Evolutionary conservation across 2,888 invertebrate genomes (phyloP).

Genomic region (Watsonalla binaria): DNA sequence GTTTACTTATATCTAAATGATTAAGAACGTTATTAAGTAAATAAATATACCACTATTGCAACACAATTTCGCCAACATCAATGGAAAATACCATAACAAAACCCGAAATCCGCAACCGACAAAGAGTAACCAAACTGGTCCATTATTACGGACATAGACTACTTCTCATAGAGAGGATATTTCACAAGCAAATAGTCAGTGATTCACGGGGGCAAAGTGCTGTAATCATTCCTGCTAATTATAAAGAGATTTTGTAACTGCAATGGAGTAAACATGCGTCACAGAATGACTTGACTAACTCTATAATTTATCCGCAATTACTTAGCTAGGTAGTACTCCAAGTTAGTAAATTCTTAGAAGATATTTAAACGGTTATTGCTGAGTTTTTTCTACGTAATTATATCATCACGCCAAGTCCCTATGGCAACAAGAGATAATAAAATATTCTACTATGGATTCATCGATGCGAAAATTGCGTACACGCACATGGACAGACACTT

Average conservation of each 20-base stretch:
- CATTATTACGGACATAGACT: constrained; percentile 7
- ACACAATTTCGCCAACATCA: neutral
- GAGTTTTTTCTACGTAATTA: too few relatives aligned
- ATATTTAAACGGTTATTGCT: too few relatives aligned
- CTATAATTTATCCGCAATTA: neutral
- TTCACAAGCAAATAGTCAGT: constrained; percentile 32
- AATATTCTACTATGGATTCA: too few relatives aligned
- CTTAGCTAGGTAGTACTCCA: neutral
- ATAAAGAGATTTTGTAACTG: constrained; percentile 36
- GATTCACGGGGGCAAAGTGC: constrained; percentile 39
- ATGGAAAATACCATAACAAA: neutral
- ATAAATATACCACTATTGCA: too few relatives aligned
- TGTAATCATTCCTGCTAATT: constrained; percentile 49
- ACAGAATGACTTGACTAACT: constrained; percentile 18
- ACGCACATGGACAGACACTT: too few relatives aligned
- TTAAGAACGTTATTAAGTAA: too few relatives aligned
- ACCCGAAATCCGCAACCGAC: neutral
- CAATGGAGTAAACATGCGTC: constrained; percentile 21
- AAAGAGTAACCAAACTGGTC: neutral
- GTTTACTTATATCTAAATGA: too few relatives aligned
- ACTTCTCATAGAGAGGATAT: constrained; percentile 12
- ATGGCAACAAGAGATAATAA: too few relatives aligned
- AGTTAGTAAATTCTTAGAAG: too few relatives aligned
- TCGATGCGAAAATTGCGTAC: too few relatives aligned
- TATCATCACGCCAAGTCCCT: too few relatives aligned